Evolutionary conservation across 2,888 invertebrate species (phyloP), one percentile per base, ranked within the genome.

Genomic region (Coenonympha arcania): DNA sequence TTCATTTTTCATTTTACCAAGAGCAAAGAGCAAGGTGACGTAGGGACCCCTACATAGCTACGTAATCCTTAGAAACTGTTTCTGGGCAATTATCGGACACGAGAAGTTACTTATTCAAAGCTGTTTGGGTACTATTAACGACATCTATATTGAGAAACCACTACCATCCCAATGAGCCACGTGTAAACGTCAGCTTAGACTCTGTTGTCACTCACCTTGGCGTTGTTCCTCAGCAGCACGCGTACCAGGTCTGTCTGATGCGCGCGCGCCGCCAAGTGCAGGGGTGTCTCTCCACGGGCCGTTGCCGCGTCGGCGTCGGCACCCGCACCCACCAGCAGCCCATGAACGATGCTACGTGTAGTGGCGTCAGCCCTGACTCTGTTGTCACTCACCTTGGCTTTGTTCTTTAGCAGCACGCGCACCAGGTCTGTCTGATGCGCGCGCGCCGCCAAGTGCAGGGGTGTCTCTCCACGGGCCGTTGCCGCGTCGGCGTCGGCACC

Each of bases 331-430:
- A 99, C 89, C 72, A 99, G 63, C 61, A 98, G 52, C 99, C 99
- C 98, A 99, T 99, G 88, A 99, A 99, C 63, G 97, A 93, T 5
- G 98, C 98, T 54, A 99, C 99, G 85, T 99, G 99, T 19, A 99
- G 89, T 0, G 98, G 98, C 2, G 98, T 98, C 61, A 99, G 87
- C 0, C 99, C 99, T 19, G 91, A 91, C 61, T 92, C 92, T 0
- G 92, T 92, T 0, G 91, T 92, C 3, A 8, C 31, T 33, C 31
- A 94, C 94, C 79, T 93, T 92, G 6, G 98, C 98, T 47, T 95
- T 95, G 72, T 99, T 98, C 66, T 98, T 88, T 41, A 99, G 89
- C 64, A 99, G 89, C 69, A 99, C 97, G 46, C 98, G 88, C 63
- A 99, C 96, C 56, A 99, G 94, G 75, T 99, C 99, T 0, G 97